Evolutionary conservation across 2,797 vertebrate species (phyloP).

Genomic region (Chromobotia macracanthus): DNA sequence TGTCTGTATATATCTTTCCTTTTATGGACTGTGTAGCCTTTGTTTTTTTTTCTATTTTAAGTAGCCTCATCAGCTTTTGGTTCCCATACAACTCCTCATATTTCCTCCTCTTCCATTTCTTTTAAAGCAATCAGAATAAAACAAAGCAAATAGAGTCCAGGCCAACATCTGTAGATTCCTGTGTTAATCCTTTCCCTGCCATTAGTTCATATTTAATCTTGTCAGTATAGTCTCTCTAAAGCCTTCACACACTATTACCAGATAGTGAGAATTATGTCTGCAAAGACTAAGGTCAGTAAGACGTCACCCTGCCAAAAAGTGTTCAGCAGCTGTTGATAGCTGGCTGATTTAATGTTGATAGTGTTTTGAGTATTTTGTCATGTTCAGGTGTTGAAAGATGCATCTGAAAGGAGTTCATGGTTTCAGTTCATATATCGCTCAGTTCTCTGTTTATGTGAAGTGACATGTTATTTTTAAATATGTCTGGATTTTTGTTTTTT

Average conservation of each 20-base stretch:
- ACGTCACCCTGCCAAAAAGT: constrained; percentile 27
- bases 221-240: constrained; percentile 18
- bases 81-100: constrained; percentile 8
- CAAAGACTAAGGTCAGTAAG: background rate
- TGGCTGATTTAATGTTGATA: constrained; percentile 16
- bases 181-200: constrained; percentile 5
- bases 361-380: background rate
- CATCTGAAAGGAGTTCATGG: constrained; percentile 1
- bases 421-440: background rate
- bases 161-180: background rate
- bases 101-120: background rate
- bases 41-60: constrained; percentile 45
- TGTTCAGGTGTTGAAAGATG: constrained; percentile 29
- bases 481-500: background rate
- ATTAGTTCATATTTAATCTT: constrained; percentile 33
- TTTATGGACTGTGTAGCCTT: constrained; percentile 44
- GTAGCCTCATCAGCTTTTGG: constrained; percentile 1
- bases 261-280: constrained; percentile 44
- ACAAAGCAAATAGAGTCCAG: background rate
- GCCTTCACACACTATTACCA: constrained; percentile 14
- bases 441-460: background rate
- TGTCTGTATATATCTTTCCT: constrained; percentile 51
- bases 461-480: constrained; percentile 19
- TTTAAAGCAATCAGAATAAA: background rate
- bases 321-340: constrained; percentile 28